Conservation (phyloP, 2,888 invertebrate genomes). For the Drosophila fungiperda region DNA sequence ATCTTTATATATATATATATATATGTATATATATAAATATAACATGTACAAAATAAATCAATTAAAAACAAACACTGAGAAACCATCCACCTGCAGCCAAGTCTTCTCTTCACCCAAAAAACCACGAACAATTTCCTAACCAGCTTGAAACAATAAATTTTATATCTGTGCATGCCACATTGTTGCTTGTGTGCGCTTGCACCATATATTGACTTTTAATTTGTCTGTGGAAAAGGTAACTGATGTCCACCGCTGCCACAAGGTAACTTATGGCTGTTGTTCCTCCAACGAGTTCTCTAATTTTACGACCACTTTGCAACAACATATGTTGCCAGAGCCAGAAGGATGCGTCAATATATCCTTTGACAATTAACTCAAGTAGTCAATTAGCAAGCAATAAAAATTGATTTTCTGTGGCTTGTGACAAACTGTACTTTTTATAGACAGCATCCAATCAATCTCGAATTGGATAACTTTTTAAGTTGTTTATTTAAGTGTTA, state of each 20-base stretch:
- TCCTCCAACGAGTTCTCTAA: slow-evolving; percentile 20
- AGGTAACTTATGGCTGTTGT: slow-evolving; percentile 33
- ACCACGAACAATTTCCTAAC: slow-evolving; percentile 35
- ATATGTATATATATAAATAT: neutral
- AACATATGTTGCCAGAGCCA: slow-evolving; percentile 3
- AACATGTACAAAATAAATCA: slow-evolving; percentile 44
- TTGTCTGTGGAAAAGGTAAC: slow-evolving; percentile 45
- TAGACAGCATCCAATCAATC: neutral
- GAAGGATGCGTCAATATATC: neutral
- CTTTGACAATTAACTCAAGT: slow-evolving; percentile 21
- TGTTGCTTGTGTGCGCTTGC: neutral
- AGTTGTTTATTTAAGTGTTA: neutral
- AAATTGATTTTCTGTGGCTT: slow-evolving; percentile 3
- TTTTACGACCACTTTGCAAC: slow-evolving; percentile 24
- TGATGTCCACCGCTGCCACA: slow-evolving; percentile 38
- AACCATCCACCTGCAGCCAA: neutral
- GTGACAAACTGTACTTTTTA: neutral
- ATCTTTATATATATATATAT: slow-evolving; percentile 3
- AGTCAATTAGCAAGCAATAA: slow-evolving; percentile 25
- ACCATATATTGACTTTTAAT: slow-evolving; percentile 66
- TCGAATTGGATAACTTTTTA: neutral
- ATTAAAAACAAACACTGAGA: slow-evolving; percentile 44
- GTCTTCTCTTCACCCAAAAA: neutral
- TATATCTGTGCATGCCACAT: neutral
- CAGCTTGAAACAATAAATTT: slow-evolving; percentile 64